Base-by-base conservation (phyloP, 2,113 vertebrate genomes). In the Orcinus orca region DNA sequence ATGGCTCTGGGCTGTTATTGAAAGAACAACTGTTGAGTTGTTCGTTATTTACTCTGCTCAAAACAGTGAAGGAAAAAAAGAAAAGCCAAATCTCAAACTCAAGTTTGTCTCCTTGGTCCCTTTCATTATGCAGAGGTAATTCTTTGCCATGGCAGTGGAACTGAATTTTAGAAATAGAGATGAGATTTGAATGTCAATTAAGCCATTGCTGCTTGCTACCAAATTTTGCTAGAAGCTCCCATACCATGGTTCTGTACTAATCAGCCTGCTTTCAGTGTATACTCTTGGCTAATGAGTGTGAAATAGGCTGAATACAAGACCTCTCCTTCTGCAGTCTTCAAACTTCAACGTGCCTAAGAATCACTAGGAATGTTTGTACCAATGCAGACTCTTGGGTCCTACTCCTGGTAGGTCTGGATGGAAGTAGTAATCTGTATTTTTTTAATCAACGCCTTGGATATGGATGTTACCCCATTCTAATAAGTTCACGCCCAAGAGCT, bases 1-100 rank as follows among this genome's bases (percentile, higher is more conserved):
- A 97, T 97, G 97, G 93, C 87, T 88, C 86, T 20, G 70, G 81
- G 93, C 53, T 97, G 26, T 76, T 67, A 76, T 15, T 38, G 12
- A 70, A 88, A 92, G 83, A 95, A 76, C 44, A 36, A 94, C 83
- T 62, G 20, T 38, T 50, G 79, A 94, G 71, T 47, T 47, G 31
- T 36, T n/a, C 36, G 38, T 95, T 67, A 96, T 88, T 96, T 76
- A 96, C 36, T n/a, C 18, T 79, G n/a, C n/a, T 86, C 73, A 63
- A 55, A 92, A 81, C 50, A 83, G 47, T 38, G 25, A 68, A 74
- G 29, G 38, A 17, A 67, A 86, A 33, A 5, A 33, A 62, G 1
- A 0, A 1, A 38, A 76, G 41, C 13, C 55, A 88, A 53, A 87
- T 33, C 44, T 38, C 70, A 65, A 58, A 70, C 13, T 47, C 33